These are phyloP conservation scores for Fragum whitleyi DNA, from an alignment of 2,888 invertebrate species.

Conservation along the genomic window DNA sequence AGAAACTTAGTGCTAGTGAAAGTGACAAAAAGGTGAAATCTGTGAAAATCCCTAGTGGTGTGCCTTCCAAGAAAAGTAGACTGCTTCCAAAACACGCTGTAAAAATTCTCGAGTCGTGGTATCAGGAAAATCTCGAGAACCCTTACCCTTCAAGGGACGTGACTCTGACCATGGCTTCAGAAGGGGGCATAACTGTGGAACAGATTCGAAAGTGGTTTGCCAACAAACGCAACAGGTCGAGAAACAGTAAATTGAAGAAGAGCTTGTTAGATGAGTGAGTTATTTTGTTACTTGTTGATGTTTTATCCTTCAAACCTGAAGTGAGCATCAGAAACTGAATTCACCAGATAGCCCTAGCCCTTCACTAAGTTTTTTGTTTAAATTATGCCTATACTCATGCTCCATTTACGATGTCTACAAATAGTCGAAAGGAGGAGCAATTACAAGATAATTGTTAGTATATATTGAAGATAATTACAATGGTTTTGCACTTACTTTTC, in stretches of 20 bases:
- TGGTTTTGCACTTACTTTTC: no score
- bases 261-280: constrained; percentile 37
- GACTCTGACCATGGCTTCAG: constrained; percentile 69
- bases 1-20: constrained; percentile 47
- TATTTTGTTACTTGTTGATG: neutral
- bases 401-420: no score
- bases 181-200: constrained; percentile 72
- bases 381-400: no score
- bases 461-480: no score
- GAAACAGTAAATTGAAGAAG: constrained; percentile 66
- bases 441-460: no score
- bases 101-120: constrained; percentile 73
- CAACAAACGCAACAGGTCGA: constrained; percentile 78
- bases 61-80: constrained; percentile 59
- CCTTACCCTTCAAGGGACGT: constrained; percentile 77
- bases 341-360: neutral
- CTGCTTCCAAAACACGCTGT: constrained; percentile 71
- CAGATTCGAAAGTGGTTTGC: constrained; percentile 82
- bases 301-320: neutral
- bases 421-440: no score
- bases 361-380: no score
- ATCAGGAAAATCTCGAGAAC: constrained; percentile 74
- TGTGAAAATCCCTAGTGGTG: constrained; percentile 11
- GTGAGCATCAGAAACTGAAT: neutral
- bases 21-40: constrained; percentile 27